These are phyloP conservation scores for Myiopsitta monachus DNA, from an alignment of 2,113 vertebrate genomes.

Conservation along the genomic window DNA sequence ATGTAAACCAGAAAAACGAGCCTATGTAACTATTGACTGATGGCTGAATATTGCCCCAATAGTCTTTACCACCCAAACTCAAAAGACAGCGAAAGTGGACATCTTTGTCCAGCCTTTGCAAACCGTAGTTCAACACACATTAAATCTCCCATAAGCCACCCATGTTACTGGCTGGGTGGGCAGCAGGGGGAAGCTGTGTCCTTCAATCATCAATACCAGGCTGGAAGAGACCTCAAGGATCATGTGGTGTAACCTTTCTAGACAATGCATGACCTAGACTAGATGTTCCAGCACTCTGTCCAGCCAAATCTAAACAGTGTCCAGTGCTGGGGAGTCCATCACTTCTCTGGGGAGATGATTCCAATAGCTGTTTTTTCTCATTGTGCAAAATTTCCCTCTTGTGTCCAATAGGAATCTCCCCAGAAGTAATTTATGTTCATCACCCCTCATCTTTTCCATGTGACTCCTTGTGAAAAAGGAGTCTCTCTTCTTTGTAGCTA, in stretches of 20 bases:
- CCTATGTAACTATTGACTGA: neutral
- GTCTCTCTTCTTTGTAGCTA: neutral
- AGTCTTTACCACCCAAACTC: neutral
- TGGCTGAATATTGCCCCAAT: neutral
- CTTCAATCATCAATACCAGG: neutral
- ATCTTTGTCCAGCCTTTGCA: neutral
- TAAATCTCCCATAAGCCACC: neutral
- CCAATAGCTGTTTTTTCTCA: neutral
- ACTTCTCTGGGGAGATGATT: neutral
- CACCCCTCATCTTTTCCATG: neutral
- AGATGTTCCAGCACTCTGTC: neutral
- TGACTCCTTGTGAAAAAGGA: neutral
- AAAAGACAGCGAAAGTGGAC: neutral
- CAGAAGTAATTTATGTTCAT: neutral
- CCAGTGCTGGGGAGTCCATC: neutral
- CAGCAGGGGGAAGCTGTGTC: rapidly evolving
- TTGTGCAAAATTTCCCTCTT: neutral
- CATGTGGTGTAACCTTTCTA: neutral
- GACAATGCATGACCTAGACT: neutral
- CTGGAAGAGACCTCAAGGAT: neutral
- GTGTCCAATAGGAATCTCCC: neutral
- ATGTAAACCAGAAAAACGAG: neutral
- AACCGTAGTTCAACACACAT: rapidly evolving
- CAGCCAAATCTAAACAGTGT: neutral
- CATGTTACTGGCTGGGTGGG: rapidly evolving